Evolutionary conservation across 92 coral and sea anemone species (phyloP).

Genomic region (Bergia sp.): DNA sequence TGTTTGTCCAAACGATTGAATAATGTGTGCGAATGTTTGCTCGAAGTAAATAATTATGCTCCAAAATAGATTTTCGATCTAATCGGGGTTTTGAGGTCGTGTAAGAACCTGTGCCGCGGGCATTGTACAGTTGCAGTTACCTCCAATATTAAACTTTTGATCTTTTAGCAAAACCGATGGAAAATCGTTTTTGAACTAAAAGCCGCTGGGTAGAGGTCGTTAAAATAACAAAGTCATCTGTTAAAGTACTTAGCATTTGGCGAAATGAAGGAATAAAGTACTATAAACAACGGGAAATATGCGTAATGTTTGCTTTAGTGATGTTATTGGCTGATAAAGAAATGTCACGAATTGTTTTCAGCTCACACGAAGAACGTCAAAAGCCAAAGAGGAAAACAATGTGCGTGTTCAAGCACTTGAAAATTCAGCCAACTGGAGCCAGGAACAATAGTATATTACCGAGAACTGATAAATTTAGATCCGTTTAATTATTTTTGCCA

Average conservation of each 20-base stretch:
- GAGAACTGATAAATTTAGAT: conserved; percentile 1
- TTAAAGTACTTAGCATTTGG: conserved; percentile 21
- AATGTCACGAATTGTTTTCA: conserved; percentile 1
- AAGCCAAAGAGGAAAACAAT: background rate
- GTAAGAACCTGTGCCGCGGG: conserved; percentile 15
- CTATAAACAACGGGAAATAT: conserved; percentile 30
- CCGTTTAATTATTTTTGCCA: background rate
- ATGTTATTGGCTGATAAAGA: conserved; percentile 10
- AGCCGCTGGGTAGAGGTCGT: conserved; percentile 5
- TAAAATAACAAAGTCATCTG: conserved; percentile 39
- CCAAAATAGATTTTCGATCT: conserved; percentile 3
- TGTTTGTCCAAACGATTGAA: conserved; percentile 29
- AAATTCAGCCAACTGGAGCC: background rate
- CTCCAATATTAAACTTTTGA: background rate
- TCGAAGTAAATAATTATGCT: conserved; percentile 21
- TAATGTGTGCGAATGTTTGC: conserved; percentile 36
- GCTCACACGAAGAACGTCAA: conserved; percentile 7
- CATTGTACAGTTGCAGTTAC: background rate
- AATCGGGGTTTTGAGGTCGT: conserved; percentile 27
- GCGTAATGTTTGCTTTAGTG: conserved; percentile 10
- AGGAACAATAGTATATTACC: background rate
- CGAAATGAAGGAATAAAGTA: conserved; percentile 32
- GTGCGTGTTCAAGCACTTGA: background rate
- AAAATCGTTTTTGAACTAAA: background rate
- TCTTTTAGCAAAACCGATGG: conserved; percentile 15